A percentile compares a stretch with the other conserved stretches of the same genome.
Evolutionary conservation across 2,113 vertebrate genomes (phyloP).

Genomic region (Pterocles burchelli): DNA sequence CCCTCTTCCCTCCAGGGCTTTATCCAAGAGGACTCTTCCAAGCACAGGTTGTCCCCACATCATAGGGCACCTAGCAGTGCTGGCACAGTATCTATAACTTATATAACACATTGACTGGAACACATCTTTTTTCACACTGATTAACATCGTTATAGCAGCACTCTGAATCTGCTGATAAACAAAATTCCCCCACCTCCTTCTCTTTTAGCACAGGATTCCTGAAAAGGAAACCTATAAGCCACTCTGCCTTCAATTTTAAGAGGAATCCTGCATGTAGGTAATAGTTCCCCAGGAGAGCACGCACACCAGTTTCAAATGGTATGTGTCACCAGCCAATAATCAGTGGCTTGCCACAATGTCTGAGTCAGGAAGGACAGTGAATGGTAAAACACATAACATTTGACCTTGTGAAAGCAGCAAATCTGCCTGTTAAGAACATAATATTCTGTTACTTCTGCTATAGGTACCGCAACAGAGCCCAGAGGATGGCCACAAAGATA

Average conservation of each 20-base stretch:
- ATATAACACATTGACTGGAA: not conserved
- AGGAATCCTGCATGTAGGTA: not conserved
- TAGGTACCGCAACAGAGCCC: not conserved
- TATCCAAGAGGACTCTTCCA: no score
- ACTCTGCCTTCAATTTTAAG: not conserved
- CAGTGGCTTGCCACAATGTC: not conserved
- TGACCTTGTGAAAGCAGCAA: not conserved
- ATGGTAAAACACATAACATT: not conserved
- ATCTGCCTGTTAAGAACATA: not conserved
- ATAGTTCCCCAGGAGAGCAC: not conserved
- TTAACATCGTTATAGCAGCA: not conserved
- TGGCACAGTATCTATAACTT: not conserved
- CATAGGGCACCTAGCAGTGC: not conserved
- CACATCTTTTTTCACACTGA: not conserved
- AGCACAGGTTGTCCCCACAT: not conserved
- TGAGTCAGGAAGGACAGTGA: not conserved
- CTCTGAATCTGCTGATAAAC: not conserved
- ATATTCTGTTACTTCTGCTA: not conserved
- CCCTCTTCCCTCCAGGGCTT: no score
- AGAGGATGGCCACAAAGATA: no score
- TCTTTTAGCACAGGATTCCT: not conserved
- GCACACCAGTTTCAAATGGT: rapidly evolving
- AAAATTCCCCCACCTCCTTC: not conserved
- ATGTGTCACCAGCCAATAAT: rapidly evolving
- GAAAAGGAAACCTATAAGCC: not conserved